Evolutionary conservation across 2,888 invertebrate species (phyloP).

Genomic region (Lathronympha strigana): DNA sequence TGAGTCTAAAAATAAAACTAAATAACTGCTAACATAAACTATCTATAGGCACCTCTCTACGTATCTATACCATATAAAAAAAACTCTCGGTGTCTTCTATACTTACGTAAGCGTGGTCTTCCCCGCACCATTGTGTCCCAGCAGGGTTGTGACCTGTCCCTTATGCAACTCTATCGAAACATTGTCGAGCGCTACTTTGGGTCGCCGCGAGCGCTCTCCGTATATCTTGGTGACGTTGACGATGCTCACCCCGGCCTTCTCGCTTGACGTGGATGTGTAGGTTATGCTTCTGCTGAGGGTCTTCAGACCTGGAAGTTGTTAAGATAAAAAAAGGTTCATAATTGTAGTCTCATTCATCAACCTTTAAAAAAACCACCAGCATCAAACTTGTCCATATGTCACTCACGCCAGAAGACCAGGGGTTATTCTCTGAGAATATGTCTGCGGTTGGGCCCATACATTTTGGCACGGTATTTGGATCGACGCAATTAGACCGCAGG

Average conservation of each 20-base stretch:
- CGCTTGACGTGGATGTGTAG: constrained; percentile 55
- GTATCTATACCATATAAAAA: no score
- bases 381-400: no score
- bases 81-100: neutral
- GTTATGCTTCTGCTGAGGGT: constrained; percentile 62
- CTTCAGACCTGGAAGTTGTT: constrained; percentile 59
- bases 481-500: no score
- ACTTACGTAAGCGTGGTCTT: constrained; percentile 96
- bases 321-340: neutral
- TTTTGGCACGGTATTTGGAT: no score
- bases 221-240: constrained; percentile 89
- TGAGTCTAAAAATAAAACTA: no score
- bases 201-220: constrained; percentile 55
- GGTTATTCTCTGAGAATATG: no score
- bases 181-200: constrained; percentile 88
- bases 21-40: no score
- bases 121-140: constrained; percentile 96
- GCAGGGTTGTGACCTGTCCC: constrained; percentile 92
- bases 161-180: constrained; percentile 91
- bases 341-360: neutral
- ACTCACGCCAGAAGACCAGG: no score
- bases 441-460: no score
- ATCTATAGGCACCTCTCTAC: no score
- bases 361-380: no score
- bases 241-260: constrained; percentile 89